Evolutionary conservation across 64 coral and sea anemone species (phyloP), one percentile per base, ranked within the genome.

Genomic region (Montipora sp.): DNA sequence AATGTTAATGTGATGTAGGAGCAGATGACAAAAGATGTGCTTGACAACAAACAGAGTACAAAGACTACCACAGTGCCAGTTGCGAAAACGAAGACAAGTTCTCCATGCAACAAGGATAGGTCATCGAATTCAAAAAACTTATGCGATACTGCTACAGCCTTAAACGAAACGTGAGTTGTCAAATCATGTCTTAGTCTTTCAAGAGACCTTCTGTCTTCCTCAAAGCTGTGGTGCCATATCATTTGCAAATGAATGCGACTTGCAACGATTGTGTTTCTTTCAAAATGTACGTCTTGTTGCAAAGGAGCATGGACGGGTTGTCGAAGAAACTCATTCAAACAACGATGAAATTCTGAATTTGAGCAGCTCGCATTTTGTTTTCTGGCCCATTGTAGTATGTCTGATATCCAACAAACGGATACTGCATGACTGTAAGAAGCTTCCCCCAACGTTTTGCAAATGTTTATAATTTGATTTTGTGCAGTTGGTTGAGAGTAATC

Each of bases 161-260:
- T 43, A 18, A 84, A 19, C 2, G 27, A 19, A 68, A 16, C 47
- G 59, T 69, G 81, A 3, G 59, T 6, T 7, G 1, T 2, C 44
- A 84, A 84, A 12, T 67, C 60, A 5, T 84, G 13, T 70, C 81
- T 84, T 11, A 84, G 45, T 48, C n/a, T 68, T 36, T 84, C 81
- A 7, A 84, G 8, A 10, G 81, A 68, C 46, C 8, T 9, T 10
- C 16, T 20, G 81, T 84, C 44, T 9, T 48, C 8, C 18, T 44
- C 27, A 48, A 68, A 67, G 5, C 45, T 44, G 59, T 84, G 36
- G 5, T 68, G 36, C 16, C 45, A 36, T 69, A 23, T 7, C 60
- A 69, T 84, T 12, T 68, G 36, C 10, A 84, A 22, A 48, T 84
- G 59, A 68, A 68, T 20, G 18, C 81, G 81, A 84, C 59, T 67